These are phyloP conservation scores for Champsocephalus esox DNA, from an alignment of 2,797 vertebrate genomes.

Conservation along the genomic window DNA sequence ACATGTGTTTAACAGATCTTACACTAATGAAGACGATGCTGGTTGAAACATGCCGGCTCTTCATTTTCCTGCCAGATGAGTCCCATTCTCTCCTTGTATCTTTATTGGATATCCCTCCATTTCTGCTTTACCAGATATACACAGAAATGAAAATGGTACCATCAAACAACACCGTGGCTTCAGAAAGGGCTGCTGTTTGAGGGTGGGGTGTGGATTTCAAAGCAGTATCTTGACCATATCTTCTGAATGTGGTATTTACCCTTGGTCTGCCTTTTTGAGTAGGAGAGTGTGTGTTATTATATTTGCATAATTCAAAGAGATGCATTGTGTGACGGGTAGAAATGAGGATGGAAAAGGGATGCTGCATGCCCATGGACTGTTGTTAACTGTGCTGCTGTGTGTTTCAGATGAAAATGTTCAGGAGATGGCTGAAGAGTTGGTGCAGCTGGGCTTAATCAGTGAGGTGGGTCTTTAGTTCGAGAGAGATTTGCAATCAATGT, in stretches of 20 bases:
- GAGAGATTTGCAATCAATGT: neutral
- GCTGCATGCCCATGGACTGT: conserved; percentile 13
- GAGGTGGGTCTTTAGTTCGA: conserved; percentile 86
- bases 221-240: conserved; percentile 23
- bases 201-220: conserved; percentile 4
- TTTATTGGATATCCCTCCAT: conserved; percentile 5
- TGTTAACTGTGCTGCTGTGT: conserved; percentile 53
- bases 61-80: conserved; percentile 5
- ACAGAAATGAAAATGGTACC: neutral
- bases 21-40: conserved; percentile 11
- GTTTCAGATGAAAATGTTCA: conserved; percentile 93
- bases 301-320: neutral
- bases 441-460: conserved; percentile 95
- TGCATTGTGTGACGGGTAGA: neutral
- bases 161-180: neutral
- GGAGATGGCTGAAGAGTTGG: conserved; percentile 93
- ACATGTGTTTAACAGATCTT: conserved; percentile 41
- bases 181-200: neutral
- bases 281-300: neutral
- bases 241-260: conserved; percentile 4
- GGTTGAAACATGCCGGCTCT: conserved; percentile 41
- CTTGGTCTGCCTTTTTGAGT: neutral
- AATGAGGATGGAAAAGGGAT: neutral
- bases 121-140: neutral
- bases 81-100: neutral